Percentiles rank a stretch among this genome's conserved stretches.
phyloP scores from a whole-genome alignment of 2,113 vertebrate genomes.

The Brachyhypopomus occidentalis region DNA sequence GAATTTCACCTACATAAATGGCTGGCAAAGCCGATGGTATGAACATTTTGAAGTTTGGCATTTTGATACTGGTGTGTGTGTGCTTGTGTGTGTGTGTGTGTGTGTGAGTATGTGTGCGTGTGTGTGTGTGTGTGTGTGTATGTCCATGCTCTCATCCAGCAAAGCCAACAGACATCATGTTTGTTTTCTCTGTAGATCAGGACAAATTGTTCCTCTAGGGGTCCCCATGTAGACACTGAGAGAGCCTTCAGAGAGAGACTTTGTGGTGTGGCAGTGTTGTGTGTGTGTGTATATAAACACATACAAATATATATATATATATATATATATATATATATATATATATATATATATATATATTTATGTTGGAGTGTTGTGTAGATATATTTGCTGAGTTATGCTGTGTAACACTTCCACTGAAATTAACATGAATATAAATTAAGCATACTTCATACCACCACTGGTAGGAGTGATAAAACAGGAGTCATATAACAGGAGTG shows the following conservation, averaged over 20 bases:
- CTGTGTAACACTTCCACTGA: no score
- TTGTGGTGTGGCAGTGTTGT: not conserved
- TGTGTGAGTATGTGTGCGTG: slow-evolving; percentile 18
- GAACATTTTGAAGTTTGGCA: slow-evolving; percentile 18
- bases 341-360: no score
- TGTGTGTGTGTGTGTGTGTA: not conserved
- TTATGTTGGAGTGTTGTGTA: no score
- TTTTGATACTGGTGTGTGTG: slow-evolving; percentile 1
- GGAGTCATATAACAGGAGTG: no score
- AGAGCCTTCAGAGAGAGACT: no score
- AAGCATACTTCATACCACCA: no score
- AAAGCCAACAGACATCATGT: slow-evolving; percentile 25
- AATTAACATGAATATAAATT: no score
- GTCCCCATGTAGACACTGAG: not conserved
- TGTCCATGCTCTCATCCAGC: not conserved
- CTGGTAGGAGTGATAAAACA: no score
- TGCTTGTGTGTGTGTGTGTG: slow-evolving; percentile 2
- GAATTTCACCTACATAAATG: not conserved
- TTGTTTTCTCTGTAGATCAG: slow-evolving; percentile 13
- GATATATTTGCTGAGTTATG: no score
- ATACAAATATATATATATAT: no score
- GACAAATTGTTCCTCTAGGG: slow-evolving; percentile 5
- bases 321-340: no score
- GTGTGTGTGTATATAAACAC: no score
- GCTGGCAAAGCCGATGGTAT: slow-evolving; percentile 37